A percentile compares a stretch with the other conserved stretches of the same genome.
Conservation (phyloP, 2,888 invertebrate genomes). For the Eremobia ochroleuca region DNA sequence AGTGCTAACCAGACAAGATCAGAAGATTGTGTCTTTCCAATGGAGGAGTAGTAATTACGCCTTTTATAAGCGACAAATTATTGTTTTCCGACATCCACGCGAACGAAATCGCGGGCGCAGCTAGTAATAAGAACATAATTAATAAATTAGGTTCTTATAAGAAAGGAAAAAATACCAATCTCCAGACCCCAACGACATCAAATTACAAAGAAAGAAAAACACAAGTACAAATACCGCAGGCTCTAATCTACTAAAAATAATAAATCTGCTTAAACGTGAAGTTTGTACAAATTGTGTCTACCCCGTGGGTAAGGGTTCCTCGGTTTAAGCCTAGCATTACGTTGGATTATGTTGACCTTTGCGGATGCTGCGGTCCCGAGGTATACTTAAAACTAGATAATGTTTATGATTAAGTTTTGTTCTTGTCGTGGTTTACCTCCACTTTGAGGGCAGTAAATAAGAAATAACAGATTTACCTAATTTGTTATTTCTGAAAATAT, state of each 20-base stretch:
- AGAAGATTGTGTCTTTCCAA: too few species aligned
- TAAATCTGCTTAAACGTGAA: slow-evolving; percentile 35
- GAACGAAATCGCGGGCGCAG: neutral
- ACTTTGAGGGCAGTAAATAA: slow-evolving; percentile 1
- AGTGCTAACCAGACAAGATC: too few species aligned
- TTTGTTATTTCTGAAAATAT: neutral
- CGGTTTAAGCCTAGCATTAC: slow-evolving; percentile 29
- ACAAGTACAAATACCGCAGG: neutral
- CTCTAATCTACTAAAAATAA: slow-evolving; percentile 34
- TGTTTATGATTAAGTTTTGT: slow-evolving; percentile 50
- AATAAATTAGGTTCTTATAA: neutral
- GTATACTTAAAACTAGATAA: slow-evolving; percentile 42
- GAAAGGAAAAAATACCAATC: too few species aligned
- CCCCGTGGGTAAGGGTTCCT: slow-evolving; percentile 5
- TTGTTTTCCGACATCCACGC: neutral
- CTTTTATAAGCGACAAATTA: too few species aligned
- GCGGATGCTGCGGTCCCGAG: slow-evolving; percentile 24
- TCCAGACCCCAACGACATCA: neutral
- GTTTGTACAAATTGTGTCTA: slow-evolving; percentile 29
- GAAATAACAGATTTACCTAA: neutral
- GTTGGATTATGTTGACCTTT: slow-evolving; percentile 43
- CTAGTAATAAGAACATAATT: neutral
- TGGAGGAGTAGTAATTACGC: too few species aligned
- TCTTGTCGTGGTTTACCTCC: slow-evolving; percentile 32
- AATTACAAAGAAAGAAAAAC: slow-evolving; percentile 2